phyloP scores from a whole-genome alignment of 2,113 vertebrate genomes.

The Gambusia affinis region DNA sequence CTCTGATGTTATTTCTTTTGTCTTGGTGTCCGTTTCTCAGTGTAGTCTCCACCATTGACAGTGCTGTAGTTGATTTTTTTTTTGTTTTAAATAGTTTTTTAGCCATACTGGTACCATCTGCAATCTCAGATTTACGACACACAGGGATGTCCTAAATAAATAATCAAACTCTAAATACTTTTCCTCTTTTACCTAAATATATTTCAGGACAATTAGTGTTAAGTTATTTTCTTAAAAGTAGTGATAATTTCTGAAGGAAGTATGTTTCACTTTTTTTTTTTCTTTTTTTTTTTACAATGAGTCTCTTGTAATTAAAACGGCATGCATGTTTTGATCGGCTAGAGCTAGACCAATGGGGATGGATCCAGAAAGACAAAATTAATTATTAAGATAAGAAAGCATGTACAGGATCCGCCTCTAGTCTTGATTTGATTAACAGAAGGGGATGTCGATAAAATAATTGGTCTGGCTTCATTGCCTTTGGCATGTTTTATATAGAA shows the following conservation, averaged over 20 bases:
- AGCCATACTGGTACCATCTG: not conserved
- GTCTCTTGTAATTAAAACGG: conserved; percentile 55
- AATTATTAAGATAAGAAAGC: conserved; percentile 53
- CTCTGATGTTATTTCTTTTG: conserved; percentile 1
- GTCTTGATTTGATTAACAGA: conserved; percentile 39
- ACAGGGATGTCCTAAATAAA: conserved; percentile 10
- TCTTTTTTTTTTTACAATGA: conserved; percentile 19
- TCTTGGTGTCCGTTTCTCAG: conserved; percentile 2
- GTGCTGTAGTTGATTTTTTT: conserved; percentile 9
- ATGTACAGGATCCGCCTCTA: conserved; percentile 22
- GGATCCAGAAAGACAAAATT: conserved; percentile 36
- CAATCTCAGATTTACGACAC: conserved; percentile 4
- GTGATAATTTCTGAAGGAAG: conserved; percentile 49
- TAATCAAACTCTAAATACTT: not conserved
- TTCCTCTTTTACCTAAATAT: conserved; percentile 1
- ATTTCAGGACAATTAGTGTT: conserved; percentile 29
- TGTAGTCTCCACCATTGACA: conserved; percentile 7
- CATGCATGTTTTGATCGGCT: conserved; percentile 30
- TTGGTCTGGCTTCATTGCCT: conserved; percentile 6
- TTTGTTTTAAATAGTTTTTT: conserved; percentile 13
- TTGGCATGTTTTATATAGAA: not conserved
- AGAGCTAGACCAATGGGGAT: conserved; percentile 18
- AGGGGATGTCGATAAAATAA: conserved; percentile 2
- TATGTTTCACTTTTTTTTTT: conserved; percentile 31
- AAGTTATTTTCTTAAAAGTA: not conserved